These are phyloP conservation scores for Myopa tessellatipennis DNA, from an alignment of 2,888 invertebrate genomes.

Conservation along the genomic window DNA sequence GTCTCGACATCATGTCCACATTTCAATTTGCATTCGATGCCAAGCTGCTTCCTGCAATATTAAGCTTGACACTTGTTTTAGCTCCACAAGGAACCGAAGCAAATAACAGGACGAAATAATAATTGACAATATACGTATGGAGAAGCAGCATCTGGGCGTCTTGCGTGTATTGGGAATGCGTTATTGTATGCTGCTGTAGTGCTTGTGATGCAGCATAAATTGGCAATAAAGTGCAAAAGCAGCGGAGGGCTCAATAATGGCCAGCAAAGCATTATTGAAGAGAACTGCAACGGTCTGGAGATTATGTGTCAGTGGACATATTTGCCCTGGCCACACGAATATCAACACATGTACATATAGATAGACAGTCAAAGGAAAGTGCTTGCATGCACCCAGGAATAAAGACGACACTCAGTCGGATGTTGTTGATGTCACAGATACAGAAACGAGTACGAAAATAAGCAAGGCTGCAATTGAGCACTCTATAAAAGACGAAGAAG, in stretches of 20 bases:
- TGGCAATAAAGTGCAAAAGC: constrained; percentile 31
- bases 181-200: not conserved
- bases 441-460: not conserved
- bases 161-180: constrained; percentile 7
- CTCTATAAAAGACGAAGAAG: not conserved
- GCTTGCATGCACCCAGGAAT: not conserved
- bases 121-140: constrained; percentile 17
- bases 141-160: not conserved
- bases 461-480: not conserved
- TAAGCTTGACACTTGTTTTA: constrained; percentile 10
- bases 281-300: not conserved
- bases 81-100: constrained; percentile 9
- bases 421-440: too few species aligned
- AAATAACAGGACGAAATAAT: constrained; percentile 29
- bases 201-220: constrained; percentile 15
- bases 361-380: not conserved
- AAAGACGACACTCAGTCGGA: not conserved
- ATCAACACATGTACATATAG: not conserved
- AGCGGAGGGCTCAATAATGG: not conserved
- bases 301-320: constrained; percentile 21
- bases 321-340: constrained; percentile 7
- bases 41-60: not conserved
- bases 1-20: not conserved
- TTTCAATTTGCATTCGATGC: constrained; percentile 25
- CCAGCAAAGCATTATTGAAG: not conserved